These are phyloP conservation scores for Hoplostethus mediterraneus DNA, from an alignment of 2,797 vertebrate species.

Conservation along the genomic window DNA sequence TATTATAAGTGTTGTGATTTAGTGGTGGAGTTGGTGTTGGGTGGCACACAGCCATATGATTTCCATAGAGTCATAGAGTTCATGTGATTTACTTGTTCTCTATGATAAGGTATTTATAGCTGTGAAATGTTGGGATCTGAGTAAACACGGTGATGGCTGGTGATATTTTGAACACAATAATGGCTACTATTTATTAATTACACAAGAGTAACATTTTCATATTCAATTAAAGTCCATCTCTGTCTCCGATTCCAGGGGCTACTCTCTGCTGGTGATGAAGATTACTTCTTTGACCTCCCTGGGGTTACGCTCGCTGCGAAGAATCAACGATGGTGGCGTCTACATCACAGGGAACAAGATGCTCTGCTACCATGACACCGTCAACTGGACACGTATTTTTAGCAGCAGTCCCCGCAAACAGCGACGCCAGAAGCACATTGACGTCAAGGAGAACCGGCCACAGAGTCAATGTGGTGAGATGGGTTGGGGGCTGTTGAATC, in stretches of 20 bases:
- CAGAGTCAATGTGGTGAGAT: constrained; percentile 86
- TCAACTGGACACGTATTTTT: constrained; percentile 90
- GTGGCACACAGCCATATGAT: neutral
- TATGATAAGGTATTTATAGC: neutral
- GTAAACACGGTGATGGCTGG: neutral
- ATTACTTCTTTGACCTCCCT: constrained; percentile 89
- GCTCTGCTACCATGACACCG: constrained; percentile 91
- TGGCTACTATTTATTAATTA: neutral
- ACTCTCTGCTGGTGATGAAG: constrained; percentile 92
- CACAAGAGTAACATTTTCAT: neutral
- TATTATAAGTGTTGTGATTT: neutral
- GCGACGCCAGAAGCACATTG: constrained; percentile 72
- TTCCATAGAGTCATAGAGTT: neutral
- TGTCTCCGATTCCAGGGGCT: constrained; percentile 79
- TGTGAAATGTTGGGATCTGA: neutral
- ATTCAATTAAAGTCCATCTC: neutral
- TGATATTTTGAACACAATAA: neutral
- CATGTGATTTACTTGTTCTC: constrained; percentile 9
- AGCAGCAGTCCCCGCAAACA: constrained; percentile 53
- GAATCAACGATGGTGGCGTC: constrained; percentile 89
- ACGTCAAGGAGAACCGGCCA: constrained; percentile 85
- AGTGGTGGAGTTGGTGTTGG: constrained; percentile 52
- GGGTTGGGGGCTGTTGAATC: neutral
- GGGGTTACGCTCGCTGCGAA: constrained; percentile 90
- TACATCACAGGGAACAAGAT: constrained; percentile 92